Conservation (phyloP, 2,113 vertebrate genomes). For the Phrynosoma platyrhinos region DNA sequence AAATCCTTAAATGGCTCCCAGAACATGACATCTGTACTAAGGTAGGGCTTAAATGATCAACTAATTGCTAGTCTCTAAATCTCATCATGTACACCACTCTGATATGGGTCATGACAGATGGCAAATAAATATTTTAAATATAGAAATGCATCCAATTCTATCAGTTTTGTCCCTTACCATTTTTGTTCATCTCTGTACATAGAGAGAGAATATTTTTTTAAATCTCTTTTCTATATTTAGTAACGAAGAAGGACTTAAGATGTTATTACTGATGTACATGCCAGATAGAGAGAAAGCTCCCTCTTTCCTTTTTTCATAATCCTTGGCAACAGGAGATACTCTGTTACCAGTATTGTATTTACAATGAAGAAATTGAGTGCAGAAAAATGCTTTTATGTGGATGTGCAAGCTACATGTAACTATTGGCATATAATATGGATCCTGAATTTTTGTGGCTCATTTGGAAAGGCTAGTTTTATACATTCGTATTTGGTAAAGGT, state of each 20-base stretch:
- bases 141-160: background rate
- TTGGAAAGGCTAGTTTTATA: conserved; percentile 17
- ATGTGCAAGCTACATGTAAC: background rate
- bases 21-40: conserved; percentile 59
- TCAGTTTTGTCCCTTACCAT: conserved; percentile 21
- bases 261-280: conserved; percentile 41
- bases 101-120: too few relatives aligned
- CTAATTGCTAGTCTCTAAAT: background rate
- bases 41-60: conserved; percentile 59
- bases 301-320: conserved; percentile 57
- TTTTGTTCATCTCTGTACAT: conserved; percentile 7
- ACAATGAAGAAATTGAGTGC: conserved; percentile 19
- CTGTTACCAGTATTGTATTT: conserved; percentile 19
- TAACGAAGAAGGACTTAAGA: conserved; percentile 37
- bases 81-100: too few relatives aligned
- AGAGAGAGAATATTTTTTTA: conserved; percentile 24
- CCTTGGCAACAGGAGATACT: conserved; percentile 58
- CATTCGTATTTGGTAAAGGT: conserved; percentile 33
- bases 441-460: conserved; percentile 29
- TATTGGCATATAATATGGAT: conserved; percentile 16
- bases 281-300: too few relatives aligned
- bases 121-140: too few relatives aligned
- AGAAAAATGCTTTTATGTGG: background rate
- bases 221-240: conserved; percentile 58
- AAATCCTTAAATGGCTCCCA: conserved; percentile 66